phyloP scores from a whole-genome alignment of 1,140 invertebrate species.

The Drosophila mayri region DNA sequence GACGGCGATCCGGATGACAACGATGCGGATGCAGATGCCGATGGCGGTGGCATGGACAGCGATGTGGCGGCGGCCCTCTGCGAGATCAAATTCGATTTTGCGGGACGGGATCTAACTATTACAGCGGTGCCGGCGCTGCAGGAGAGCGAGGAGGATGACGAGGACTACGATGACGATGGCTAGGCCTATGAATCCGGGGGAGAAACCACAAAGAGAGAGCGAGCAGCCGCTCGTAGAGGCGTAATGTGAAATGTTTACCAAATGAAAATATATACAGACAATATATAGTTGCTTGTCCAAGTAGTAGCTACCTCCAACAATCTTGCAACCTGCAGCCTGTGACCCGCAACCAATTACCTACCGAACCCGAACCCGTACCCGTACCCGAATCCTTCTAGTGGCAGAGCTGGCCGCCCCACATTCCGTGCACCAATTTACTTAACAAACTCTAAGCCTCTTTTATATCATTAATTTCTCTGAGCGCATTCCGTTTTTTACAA shows the following conservation, averaged over 20 bases:
- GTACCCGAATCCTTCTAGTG: slow-evolving; percentile 34
- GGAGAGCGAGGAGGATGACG: slow-evolving; percentile 80
- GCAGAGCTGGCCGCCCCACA: slow-evolving; percentile 64
- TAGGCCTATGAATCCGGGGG: slow-evolving; percentile 19
- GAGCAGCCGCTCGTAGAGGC: slow-evolving; percentile 57
- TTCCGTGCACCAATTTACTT: slow-evolving; percentile 80
- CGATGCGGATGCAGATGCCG: slow-evolving; percentile 33
- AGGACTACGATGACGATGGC: slow-evolving; percentile 81
- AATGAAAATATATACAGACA: slow-evolving; percentile 78
- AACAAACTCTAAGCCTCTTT: slow-evolving; percentile 45
- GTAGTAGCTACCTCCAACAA: slow-evolving; percentile 59
- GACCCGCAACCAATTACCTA: slow-evolving; percentile 48
- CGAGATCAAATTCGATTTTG: slow-evolving; percentile 75
- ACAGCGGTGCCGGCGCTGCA: slow-evolving; percentile 75
- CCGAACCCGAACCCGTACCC: slow-evolving; percentile 1
- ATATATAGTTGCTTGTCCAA: slow-evolving; percentile 58
- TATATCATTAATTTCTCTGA: slow-evolving; percentile 41
- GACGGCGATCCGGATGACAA: slow-evolving; percentile 42
- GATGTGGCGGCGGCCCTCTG: slow-evolving; percentile 65
- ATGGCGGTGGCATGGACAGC: slow-evolving; percentile 54
- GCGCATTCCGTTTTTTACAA: slow-evolving; percentile 63
- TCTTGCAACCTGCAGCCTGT: slow-evolving; percentile 14
- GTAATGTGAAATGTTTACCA: slow-evolving; percentile 81
- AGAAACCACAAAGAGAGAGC: slow-evolving; percentile 25
- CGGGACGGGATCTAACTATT: slow-evolving; percentile 75